Evolutionary conservation across 2,797 vertebrate genomes (phyloP).

Genomic region (Craterocephalus amniculus): DNA sequence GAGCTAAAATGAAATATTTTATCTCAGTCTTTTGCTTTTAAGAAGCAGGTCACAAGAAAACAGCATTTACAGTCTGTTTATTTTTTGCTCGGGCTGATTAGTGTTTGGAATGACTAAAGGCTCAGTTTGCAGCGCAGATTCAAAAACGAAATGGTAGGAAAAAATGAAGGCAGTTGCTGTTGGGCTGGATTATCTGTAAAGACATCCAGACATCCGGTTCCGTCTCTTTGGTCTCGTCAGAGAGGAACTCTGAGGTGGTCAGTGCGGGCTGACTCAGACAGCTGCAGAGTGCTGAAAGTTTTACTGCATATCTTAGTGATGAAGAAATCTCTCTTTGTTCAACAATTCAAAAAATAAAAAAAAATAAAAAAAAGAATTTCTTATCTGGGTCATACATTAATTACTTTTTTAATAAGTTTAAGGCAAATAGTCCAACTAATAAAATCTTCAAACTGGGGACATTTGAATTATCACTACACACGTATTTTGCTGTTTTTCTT

Average conservation of each 20-base stretch:
- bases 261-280: constrained; percentile 45
- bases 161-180: constrained; percentile 15
- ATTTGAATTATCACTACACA: background rate
- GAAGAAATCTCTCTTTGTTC: constrained; percentile 56
- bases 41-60: constrained; percentile 21
- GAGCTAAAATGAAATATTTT: constrained; percentile 60
- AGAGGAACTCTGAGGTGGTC: constrained; percentile 40
- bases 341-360: constrained; percentile 23
- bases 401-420: background rate
- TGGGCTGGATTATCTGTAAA: constrained; percentile 56
- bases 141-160: background rate
- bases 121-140: constrained; percentile 43
- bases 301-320: constrained; percentile 47
- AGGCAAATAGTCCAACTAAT: constrained; percentile 1
- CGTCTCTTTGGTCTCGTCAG: constrained; percentile 54
- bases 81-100: constrained; percentile 11
- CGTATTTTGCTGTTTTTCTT: background rate
- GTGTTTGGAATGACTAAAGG: constrained; percentile 21
- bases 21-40: constrained; percentile 39
- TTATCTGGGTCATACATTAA: constrained; percentile 14
- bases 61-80: constrained; percentile 9
- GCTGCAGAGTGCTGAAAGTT: constrained; percentile 51
- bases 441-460: background rate
- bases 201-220: constrained; percentile 70
- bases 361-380: constrained; percentile 1